These are phyloP conservation scores for Brachyistius frenatus DNA, from an alignment of 2,113 vertebrate genomes.

Conservation along the genomic window DNA sequence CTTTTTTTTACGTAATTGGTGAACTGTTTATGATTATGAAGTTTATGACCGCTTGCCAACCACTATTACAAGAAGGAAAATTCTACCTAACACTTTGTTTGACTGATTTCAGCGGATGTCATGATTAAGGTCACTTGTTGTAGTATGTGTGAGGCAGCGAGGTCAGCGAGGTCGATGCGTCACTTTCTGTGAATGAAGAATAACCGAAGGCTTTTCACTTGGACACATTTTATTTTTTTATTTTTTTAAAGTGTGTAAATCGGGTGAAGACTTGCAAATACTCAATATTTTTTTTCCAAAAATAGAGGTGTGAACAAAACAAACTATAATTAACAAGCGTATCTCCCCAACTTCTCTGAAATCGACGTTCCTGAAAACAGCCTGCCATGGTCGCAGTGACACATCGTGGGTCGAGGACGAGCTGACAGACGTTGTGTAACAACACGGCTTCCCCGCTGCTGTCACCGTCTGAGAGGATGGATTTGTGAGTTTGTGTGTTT, in stretches of 20 bases:
- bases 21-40: background rate
- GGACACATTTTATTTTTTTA: too few relatives aligned
- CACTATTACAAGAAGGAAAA: background rate
- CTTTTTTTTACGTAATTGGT: too few relatives aligned
- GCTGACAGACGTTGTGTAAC: constrained; percentile 31
- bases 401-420: background rate
- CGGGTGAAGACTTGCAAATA: too few relatives aligned
- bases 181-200: background rate
- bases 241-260: too few relatives aligned
- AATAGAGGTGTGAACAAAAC: background rate
- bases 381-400: background rate
- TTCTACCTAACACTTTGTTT: too few relatives aligned
- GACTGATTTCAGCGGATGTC: background rate
- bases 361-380: too few relatives aligned
- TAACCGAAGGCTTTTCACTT: too few relatives aligned
- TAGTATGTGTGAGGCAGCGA: too few relatives aligned
- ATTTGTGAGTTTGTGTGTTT: constrained; percentile 57
- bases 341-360: background rate
- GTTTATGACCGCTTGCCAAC: background rate
- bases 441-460: constrained; percentile 44
- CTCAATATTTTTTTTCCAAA: background rate
- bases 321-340: background rate
- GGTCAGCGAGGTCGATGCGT: background rate
- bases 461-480: constrained; percentile 53
- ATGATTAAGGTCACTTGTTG: background rate